phyloP scores from a whole-genome alignment of 2,113 vertebrate genomes.

The Antennarius striatus region DNA sequence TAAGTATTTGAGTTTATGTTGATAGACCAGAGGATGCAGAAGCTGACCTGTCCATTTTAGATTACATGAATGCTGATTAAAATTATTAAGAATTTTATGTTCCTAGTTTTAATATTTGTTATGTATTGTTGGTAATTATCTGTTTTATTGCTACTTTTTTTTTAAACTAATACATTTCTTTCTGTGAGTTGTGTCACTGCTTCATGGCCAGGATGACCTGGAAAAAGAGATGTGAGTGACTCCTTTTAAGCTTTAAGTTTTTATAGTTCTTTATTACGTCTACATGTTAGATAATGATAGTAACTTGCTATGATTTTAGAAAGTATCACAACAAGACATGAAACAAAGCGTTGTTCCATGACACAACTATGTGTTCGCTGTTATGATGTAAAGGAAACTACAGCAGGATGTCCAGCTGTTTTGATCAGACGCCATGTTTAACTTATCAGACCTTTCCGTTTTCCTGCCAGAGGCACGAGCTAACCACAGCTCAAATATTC shows the following conservation, averaged over 20 bases:
- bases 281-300: neutral
- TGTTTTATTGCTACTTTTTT: too few species aligned
- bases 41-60: too few species aligned
- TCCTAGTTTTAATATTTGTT: too few species aligned
- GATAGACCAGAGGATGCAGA: too few species aligned
- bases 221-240: too few species aligned
- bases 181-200: too few species aligned
- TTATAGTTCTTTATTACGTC: neutral
- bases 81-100: too few species aligned
- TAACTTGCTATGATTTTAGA: neutral
- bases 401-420: constrained; percentile 52
- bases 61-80: too few species aligned
- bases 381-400: constrained; percentile 40
- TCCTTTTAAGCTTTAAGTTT: neutral
- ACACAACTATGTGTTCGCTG: constrained; percentile 18
- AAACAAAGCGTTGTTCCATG: neutral
- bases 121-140: too few species aligned
- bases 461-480: constrained; percentile 45
- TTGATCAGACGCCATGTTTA: constrained; percentile 29
- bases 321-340: neutral
- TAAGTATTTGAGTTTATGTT: too few species aligned
- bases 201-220: too few species aligned
- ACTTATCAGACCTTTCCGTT: constrained; percentile 60
- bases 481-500: constrained; percentile 34
- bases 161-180: too few species aligned